Evolutionary conservation across 2,113 vertebrate species (phyloP).

Genomic region (Poeciliopsis turrubarensis): DNA sequence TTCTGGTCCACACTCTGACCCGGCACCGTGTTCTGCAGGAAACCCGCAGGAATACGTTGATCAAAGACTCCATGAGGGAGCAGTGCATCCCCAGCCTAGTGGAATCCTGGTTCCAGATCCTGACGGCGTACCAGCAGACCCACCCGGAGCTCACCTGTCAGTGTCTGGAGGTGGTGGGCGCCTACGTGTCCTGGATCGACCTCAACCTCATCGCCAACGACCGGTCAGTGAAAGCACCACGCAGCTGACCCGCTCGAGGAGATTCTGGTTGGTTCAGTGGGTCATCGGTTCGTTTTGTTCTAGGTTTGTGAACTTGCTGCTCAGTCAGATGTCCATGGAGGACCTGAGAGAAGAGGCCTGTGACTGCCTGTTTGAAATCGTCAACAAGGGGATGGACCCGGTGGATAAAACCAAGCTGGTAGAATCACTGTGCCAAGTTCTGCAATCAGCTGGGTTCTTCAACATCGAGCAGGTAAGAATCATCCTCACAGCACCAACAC

Average conservation of each 20-base stretch:
- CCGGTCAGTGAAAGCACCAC: slow-evolving; percentile 76
- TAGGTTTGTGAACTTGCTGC: slow-evolving; percentile 97
- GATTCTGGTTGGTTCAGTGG: not conserved
- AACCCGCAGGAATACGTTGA: slow-evolving; percentile 91
- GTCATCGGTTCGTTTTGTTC: not conserved
- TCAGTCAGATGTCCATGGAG: slow-evolving; percentile 97
- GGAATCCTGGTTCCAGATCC: slow-evolving; percentile 99
- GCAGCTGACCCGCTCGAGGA: not conserved
- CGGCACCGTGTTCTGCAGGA: slow-evolving; percentile 79
- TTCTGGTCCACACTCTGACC: slow-evolving; percentile 1
- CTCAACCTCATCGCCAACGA: slow-evolving; percentile 98
- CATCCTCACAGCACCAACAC: too few relatives aligned
- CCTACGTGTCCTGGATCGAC: slow-evolving; percentile 98
- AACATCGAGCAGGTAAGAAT: slow-evolving; percentile 89
- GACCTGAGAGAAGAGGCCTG: slow-evolving; percentile 97
- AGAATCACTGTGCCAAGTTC: slow-evolving; percentile 93
- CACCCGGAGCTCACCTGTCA: slow-evolving; percentile 97
- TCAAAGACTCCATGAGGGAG: slow-evolving; percentile 97
- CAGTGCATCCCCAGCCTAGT: slow-evolving; percentile 95
- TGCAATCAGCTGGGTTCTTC: slow-evolving; percentile 96
- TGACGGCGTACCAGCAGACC: slow-evolving; percentile 91
- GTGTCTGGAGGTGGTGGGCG: slow-evolving; percentile 98
- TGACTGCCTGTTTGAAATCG: slow-evolving; percentile 97
- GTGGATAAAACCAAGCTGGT: slow-evolving; percentile 97
- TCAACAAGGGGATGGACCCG: slow-evolving; percentile 99